Conservation (phyloP, 37 sponge, comb jelly and placozoan genomes). For the Diacarnus erythraeanus region DNA sequence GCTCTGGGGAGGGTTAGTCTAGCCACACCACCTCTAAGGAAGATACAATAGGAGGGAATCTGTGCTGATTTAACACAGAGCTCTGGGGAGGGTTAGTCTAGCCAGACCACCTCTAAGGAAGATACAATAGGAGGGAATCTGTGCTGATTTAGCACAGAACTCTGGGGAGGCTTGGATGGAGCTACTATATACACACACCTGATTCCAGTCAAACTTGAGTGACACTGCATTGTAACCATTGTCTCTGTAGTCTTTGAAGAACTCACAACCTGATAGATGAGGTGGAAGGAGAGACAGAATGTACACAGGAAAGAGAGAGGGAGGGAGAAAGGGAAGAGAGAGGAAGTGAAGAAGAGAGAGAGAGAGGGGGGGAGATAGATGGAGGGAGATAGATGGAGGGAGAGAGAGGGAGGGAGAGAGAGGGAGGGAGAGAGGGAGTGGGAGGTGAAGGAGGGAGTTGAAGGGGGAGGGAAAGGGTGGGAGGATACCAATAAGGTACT, state of each 20-base stretch:
- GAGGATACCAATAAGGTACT: neutral
- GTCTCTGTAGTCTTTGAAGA: slow-evolving; percentile 65
- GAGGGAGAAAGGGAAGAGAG: neutral
- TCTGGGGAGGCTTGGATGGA: too few species aligned
- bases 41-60: too few species aligned
- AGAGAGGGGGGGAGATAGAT: neutral
- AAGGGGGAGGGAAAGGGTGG: neutral
- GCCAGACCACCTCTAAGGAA: too few species aligned
- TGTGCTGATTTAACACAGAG: too few species aligned
- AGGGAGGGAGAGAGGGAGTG: slow-evolving; percentile 5
- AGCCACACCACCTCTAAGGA: too few species aligned
- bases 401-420: neutral
- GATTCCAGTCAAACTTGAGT: slow-evolving; percentile 64
- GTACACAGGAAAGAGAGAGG: neutral
- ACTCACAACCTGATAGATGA: slow-evolving; percentile 36
- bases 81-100: too few species aligned
- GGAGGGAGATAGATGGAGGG: slow-evolving; percentile 1
- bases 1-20: too few species aligned
- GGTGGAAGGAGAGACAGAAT: neutral
- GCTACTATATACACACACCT: slow-evolving; percentile 1
- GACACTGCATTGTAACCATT: slow-evolving; percentile 40
- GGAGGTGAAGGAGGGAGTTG: neutral
- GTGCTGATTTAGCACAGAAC: too few species aligned
- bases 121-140: too few species aligned
- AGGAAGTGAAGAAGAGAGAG: neutral